Percentiles rank a stretch among this genome's conserved stretches.
These are phyloP conservation scores for Drosophila takahashii DNA, from an alignment of 1,140 invertebrate species.

Conservation along the genomic window DNA sequence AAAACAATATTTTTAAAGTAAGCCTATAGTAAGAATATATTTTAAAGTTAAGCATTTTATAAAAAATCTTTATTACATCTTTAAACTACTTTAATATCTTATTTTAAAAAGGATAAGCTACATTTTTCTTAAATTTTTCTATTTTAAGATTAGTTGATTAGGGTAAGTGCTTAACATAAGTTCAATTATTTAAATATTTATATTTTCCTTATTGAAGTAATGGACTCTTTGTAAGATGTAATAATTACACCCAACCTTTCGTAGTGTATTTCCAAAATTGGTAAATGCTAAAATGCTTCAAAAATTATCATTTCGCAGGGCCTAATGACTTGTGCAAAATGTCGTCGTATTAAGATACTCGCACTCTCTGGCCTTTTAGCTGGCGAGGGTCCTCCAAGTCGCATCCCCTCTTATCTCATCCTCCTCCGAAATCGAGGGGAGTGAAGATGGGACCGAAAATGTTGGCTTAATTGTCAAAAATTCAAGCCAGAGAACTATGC, in stretches of 20 bases:
- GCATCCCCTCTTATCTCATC: slow-evolving; percentile 1
- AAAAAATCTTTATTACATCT: too few species aligned
- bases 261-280: slow-evolving; percentile 48
- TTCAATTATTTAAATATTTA: too few species aligned
- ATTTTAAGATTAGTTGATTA: too few species aligned
- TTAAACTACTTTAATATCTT: too few species aligned
- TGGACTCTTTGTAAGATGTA: neutral
- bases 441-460: slow-evolving; percentile 38
- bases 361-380: neutral
- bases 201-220: too few species aligned
- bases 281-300: slow-evolving; percentile 67
- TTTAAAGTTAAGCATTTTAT: too few species aligned
- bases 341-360: slow-evolving; percentile 53
- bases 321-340: slow-evolving; percentile 74
- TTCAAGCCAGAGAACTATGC: slow-evolving; percentile 34
- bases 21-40: too few species aligned
- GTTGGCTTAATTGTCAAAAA: slow-evolving; percentile 74
- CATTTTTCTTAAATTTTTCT: too few species aligned
- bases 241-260: neutral
- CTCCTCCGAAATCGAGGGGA: neutral
- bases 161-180: too few species aligned
- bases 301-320: slow-evolving; percentile 65
- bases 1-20: too few species aligned
- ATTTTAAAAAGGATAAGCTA: too few species aligned
- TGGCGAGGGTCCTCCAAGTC: slow-evolving; percentile 10